phyloP scores from a whole-genome alignment of 2,797 vertebrate genomes.

The Eulemur coronatus region DNA sequence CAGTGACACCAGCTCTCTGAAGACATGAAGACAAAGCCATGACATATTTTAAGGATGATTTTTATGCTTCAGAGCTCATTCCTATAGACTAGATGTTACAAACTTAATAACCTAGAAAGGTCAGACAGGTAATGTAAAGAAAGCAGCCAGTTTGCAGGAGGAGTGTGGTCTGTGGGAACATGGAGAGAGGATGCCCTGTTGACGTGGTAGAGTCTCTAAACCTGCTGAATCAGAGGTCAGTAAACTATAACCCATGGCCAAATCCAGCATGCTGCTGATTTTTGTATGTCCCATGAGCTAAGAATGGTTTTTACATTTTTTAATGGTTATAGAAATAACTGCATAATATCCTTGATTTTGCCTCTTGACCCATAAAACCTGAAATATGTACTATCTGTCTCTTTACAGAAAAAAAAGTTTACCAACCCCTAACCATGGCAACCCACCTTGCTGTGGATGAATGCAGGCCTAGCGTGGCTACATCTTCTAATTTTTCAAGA shows the following conservation, averaged over 20 bases:
- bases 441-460: background rate
- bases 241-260: background rate
- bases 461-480: too few species aligned
- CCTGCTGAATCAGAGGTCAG: background rate
- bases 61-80: background rate
- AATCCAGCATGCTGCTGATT: background rate
- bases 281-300: background rate
- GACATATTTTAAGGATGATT: background rate
- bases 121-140: background rate
- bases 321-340: background rate
- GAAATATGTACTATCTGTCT: background rate
- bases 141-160: too few species aligned
- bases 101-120: background rate
- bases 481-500: too few species aligned
- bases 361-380: background rate
- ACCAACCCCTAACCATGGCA: background rate
- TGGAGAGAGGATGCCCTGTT: background rate
- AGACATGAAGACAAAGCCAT: background rate
- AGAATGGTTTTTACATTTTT: background rate
- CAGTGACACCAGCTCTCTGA: background rate
- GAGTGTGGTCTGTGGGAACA: background rate
- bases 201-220: background rate
- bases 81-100: background rate
- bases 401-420: background rate
- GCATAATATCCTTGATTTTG: background rate